A percentile compares a stretch with the other conserved stretches of the same genome.
phyloP scores from a whole-genome alignment of 2,888 invertebrate species.

The Ennomos fuscantarius region DNA sequence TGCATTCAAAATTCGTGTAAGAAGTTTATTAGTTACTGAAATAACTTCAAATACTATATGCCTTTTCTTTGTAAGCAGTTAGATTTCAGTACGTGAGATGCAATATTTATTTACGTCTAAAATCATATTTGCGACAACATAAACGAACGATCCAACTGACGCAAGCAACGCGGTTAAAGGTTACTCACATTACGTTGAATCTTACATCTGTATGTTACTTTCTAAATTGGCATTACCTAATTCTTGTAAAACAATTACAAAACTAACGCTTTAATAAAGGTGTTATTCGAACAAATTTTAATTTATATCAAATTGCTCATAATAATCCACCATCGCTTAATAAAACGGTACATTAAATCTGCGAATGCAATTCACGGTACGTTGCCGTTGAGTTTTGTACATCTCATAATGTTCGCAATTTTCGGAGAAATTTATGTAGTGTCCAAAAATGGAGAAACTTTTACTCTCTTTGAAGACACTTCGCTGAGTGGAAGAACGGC shows the following conservation, averaged over 20 bases:
- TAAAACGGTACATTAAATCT: slow-evolving; percentile 45
- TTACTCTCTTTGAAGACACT: slow-evolving; percentile 37
- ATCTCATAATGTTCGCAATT: slow-evolving; percentile 31
- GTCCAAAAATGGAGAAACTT: slow-evolving; percentile 42
- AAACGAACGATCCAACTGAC: slow-evolving; percentile 16
- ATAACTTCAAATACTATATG: too few species aligned
- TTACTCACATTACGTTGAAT: slow-evolving; percentile 21
- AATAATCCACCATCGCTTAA: slow-evolving; percentile 37
- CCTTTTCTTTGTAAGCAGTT: too few species aligned
- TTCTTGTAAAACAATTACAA: slow-evolving; percentile 16
- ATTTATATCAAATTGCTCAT: slow-evolving; percentile 35
- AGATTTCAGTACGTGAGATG: not conserved
- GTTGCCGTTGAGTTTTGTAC: slow-evolving; percentile 39
- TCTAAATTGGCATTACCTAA: slow-evolving; percentile 28
- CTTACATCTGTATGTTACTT: slow-evolving; percentile 23
- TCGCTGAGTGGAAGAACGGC: slow-evolving; percentile 32
- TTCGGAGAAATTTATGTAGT: slow-evolving; percentile 41
- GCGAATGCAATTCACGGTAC: slow-evolving; percentile 45
- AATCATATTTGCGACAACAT: slow-evolving; percentile 2
- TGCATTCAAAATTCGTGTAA: too few species aligned
- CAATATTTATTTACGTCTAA: not conserved
- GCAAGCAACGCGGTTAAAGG: slow-evolving; percentile 23
- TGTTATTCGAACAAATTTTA: slow-evolving; percentile 27
- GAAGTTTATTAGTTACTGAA: too few species aligned
- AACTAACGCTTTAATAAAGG: slow-evolving; percentile 15